These are phyloP conservation scores for Meloe dianella DNA, from an alignment of 2,888 invertebrate species.

Conservation along the genomic window DNA sequence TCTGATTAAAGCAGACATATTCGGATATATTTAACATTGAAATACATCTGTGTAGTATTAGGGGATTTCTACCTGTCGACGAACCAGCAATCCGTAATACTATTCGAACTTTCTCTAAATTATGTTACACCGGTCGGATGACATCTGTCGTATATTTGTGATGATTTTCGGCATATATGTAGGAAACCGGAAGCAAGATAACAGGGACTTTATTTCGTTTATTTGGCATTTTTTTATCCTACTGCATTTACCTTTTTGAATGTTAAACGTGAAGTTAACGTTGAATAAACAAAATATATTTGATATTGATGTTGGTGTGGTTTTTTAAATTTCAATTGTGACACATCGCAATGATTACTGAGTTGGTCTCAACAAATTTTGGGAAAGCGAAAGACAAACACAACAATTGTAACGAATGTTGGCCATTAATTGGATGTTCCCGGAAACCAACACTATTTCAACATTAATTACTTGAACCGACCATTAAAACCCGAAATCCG, in stretches of 20 bases:
- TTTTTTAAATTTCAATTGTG: too few relatives aligned
- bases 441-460: conserved; percentile 3
- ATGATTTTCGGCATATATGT: not conserved
- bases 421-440: conserved; percentile 1
- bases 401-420: not conserved
- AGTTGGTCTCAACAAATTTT: too few relatives aligned
- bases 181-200: not conserved
- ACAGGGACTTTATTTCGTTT: not conserved
- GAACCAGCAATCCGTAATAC: not conserved
- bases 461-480: not conserved
- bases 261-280: too few relatives aligned
- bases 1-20: too few relatives aligned
- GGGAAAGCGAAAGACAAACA: not conserved
- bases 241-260: not conserved
- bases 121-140: not conserved
- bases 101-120: not conserved
- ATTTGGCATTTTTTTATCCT: not conserved
- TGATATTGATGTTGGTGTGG: too few relatives aligned
- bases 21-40: too few relatives aligned
- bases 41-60: not conserved
- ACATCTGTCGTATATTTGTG: not conserved
- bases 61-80: not conserved
- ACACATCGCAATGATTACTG: too few relatives aligned
- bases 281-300: too few relatives aligned
- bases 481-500: not conserved